Conservation (phyloP, 2,797 vertebrate genomes). For the Scomberomorus guttatus region DNA sequence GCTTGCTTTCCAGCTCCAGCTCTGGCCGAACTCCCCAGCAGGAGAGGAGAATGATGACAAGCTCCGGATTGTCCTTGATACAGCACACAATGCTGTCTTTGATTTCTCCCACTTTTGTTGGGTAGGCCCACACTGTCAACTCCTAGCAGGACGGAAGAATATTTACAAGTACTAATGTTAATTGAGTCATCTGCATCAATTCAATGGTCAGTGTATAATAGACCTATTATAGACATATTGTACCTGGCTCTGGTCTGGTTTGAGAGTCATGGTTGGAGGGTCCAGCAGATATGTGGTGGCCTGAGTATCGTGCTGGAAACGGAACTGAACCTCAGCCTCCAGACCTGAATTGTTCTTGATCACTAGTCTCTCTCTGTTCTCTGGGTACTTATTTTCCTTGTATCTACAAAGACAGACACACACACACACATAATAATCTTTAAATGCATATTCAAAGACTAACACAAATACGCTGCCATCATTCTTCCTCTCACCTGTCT, state of each 20-base stretch:
- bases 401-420: slow-evolving; percentile 81
- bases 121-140: slow-evolving; percentile 91
- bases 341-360: slow-evolving; percentile 89
- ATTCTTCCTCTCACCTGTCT: slow-evolving; percentile 85
- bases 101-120: slow-evolving; percentile 85
- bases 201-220: not conserved
- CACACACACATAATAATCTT: not conserved
- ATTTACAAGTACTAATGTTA: not conserved
- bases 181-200: not conserved
- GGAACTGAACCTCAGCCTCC: slow-evolving; percentile 87
- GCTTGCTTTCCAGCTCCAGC: slow-evolving; percentile 87
- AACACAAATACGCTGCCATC: not conserved
- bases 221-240: not conserved
- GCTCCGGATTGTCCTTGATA: slow-evolving; percentile 90
- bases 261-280: slow-evolving; percentile 86
- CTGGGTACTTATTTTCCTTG: slow-evolving; percentile 86
- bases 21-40: slow-evolving; percentile 90
- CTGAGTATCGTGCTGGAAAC: slow-evolving; percentile 87
- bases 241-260: slow-evolving; percentile 89
- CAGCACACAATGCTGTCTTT: slow-evolving; percentile 89
- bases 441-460: not conserved
- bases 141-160: slow-evolving; percentile 74
- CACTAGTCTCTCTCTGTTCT: slow-evolving; percentile 88
- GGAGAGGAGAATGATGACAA: slow-evolving; percentile 82
- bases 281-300: slow-evolving; percentile 90